Base-by-base conservation (phyloP, 2,888 invertebrate genomes). In the Pediacus dermestoides region DNA sequence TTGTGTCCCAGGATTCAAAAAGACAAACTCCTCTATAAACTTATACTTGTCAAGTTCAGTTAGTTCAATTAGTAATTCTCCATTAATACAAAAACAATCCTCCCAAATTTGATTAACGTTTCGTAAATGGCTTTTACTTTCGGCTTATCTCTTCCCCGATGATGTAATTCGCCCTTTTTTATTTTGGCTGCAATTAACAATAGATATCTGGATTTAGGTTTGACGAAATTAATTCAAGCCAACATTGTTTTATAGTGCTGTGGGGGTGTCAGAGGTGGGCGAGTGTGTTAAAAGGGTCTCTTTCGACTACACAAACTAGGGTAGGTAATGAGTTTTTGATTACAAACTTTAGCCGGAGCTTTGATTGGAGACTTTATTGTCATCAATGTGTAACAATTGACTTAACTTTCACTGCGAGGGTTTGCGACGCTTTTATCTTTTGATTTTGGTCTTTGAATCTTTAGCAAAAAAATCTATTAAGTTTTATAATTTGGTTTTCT, bases 311-410 rank as follows among this genome's bases (percentile, higher is more conserved):
- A 18, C 11, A 28, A 28, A 28, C 14, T 8, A 41, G 49, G 50
- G 46, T 51, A 50, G 55, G 60, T 62, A 64, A 64, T 61, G 62
- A 61, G 60, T 61, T 64, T 64, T 63, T 63, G 62, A 64, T 64
- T 64, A 61, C 61, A 46, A 50, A 52, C 54, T 55, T 49, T 49
- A 46, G 51, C 50, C 53, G 14, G 4, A 14, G 28, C 28, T 28
- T 28, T 28, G 28, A 28, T 28, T 28, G 28, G 28, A 28, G n/a
- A 9, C n/a, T n/a, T n/a, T n/a, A n/a, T n/a, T 28, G 28, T 52
- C 53, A 47, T 48, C 50, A 51, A 48, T 53, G 51, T 53, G 53
- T 55, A 55, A 58, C 57, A 55, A 56, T 58, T 55, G 56, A 57
- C 52, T 57, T 53, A 55, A 53, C 46, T 48, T 52, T 34, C 42